phyloP scores from a whole-genome alignment of 2,888 invertebrate genomes.

The Aleiodes testaceus region DNA sequence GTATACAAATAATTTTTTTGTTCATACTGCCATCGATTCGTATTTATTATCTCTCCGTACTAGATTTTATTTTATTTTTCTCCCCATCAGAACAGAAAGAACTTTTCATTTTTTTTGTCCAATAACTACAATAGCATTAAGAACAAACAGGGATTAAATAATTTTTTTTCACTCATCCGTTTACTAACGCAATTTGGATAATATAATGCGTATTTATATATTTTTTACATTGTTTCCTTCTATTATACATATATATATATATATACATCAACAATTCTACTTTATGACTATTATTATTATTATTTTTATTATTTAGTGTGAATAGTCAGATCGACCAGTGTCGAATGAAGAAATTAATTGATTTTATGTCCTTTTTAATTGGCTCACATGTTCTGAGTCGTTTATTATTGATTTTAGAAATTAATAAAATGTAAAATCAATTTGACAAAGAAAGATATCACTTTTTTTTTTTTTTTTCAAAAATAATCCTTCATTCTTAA shows the following conservation, averaged over 20 bases:
- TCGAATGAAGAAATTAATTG: conserved; percentile 47
- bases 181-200: conserved; percentile 13
- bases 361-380: conserved; percentile 57
- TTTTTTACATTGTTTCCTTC: conserved; percentile 26
- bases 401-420: conserved; percentile 56
- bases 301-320: conserved; percentile 53
- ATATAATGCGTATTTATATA: conserved; percentile 33
- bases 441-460: conserved; percentile 38
- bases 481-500: conserved; percentile 18
- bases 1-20: conserved; percentile 31
- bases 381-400: conserved; percentile 56
- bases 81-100: not conserved
- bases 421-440: conserved; percentile 47
- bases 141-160: conserved; percentile 15
- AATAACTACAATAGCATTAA: not conserved
- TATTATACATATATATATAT: conserved; percentile 27
- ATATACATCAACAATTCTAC: not conserved
- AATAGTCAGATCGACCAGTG: conserved; percentile 54
- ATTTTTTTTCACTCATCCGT: conserved; percentile 14
- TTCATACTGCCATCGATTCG: conserved; percentile 36
- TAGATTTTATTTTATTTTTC: conserved; percentile 1
- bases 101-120: not conserved
- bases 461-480: conserved; percentile 35
- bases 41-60: conserved; percentile 8
- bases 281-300: too few species aligned